Evolutionary conservation across 1,140 invertebrate species (phyloP), one percentile per base, ranked within the genome.

Genomic region (Arctopsyche grandis): DNA sequence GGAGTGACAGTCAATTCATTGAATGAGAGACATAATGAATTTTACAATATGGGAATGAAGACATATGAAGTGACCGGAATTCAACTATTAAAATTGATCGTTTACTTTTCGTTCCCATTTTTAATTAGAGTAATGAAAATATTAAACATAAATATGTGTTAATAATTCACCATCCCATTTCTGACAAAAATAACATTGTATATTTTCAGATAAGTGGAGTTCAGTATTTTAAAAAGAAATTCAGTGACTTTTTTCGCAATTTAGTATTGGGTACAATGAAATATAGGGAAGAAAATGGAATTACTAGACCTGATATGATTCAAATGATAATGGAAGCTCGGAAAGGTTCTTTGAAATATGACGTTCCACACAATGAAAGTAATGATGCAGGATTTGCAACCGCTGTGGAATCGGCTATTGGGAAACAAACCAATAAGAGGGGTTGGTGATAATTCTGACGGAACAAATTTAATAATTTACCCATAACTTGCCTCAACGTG

Each of bases 1-100:
- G 90, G 90, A 10, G 81, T 90, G 4, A 83, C 86, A 14, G 83
- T 87, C n/a, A 85, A 90, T 82, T 89, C 89, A 0, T 84, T 89
- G 38, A 84, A 85, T 21, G 83, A 90, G 9, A 83, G 83, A 0
- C 78, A 88, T 3, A 87, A 89, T 81, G 83, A 85, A 22, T 87
- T 88, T 81, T 84, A 83, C 58, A 69, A 83, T 12, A 83, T 85
- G 69, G 87, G 84, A 0, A 84, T 84, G 66, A 78, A 82, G 69
- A 85, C 58, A 76, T 85, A 16, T 24, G n/a, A n/a, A n/a, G n/a
- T n/a, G n/a, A n/a, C n/a, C 46, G 0, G 77, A 69, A 63, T 16
- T 73, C 14, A 16, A 14, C 38, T n/a, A n/a, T n/a, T n/a, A n/a
- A n/a, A n/a, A n/a, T n/a, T n/a, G n/a, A n/a, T n/a, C n/a, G n/a